A percentile compares a stretch with the other conserved stretches of the same genome.
phyloP scores from a whole-genome alignment of 2,888 invertebrate genomes.

The Neoascia interrupta region DNA sequence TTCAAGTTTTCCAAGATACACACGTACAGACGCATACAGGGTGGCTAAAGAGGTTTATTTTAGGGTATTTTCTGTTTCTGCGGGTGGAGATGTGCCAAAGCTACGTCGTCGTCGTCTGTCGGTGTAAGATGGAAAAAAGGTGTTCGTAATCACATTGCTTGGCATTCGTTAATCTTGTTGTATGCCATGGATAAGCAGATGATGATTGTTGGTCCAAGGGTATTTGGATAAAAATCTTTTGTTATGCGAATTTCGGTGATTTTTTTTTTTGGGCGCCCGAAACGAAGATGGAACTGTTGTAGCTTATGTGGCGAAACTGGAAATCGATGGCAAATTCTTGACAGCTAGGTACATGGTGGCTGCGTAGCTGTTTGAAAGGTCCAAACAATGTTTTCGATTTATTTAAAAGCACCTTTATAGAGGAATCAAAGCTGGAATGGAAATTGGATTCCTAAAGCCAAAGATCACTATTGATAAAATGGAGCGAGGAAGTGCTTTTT shows the following conservation, averaged over 20 bases:
- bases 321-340: conserved; percentile 17
- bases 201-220: conserved; percentile 49
- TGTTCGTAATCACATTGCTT: conserved; percentile 50
- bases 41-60: conserved; percentile 41
- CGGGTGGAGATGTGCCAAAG: no score
- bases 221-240: conserved; percentile 29
- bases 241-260: conserved; percentile 1
- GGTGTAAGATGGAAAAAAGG: conserved; percentile 28
- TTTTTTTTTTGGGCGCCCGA: not conserved
- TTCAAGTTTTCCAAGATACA: not conserved
- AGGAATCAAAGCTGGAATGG: no score
- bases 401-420: no score
- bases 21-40: not conserved
- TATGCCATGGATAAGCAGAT: conserved; percentile 56
- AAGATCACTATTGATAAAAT: no score
- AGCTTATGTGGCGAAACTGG: conserved; percentile 1
- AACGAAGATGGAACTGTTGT: not conserved
- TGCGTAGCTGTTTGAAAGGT: not conserved
- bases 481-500: no score
- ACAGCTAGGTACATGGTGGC: no score
- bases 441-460: no score
- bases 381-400: not conserved
- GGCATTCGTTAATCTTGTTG: conserved; percentile 60
- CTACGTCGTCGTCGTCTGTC: no score
- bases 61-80: no score